A percentile compares a stretch with the other conserved stretches of the same genome.
Evolutionary conservation across 2,797 vertebrate species (phyloP).

Genomic region (Fistularia tabacaria): DNA sequence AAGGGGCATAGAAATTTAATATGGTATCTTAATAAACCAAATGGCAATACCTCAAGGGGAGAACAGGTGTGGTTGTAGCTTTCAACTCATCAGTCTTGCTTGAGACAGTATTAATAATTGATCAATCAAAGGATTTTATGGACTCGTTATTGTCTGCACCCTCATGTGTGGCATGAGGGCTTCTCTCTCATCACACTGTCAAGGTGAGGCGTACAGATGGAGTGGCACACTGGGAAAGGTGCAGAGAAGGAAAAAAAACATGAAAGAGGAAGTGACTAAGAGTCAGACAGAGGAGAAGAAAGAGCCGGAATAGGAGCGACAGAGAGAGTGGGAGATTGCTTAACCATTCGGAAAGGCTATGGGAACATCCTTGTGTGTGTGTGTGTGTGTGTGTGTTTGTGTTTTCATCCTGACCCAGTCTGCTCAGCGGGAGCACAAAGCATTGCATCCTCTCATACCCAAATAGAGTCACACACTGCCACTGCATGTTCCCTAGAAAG

Average conservation of each 20-base stretch:
- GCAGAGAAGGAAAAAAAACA: constrained; percentile 8
- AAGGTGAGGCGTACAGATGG: too few relatives aligned
- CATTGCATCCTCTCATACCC: constrained; percentile 46
- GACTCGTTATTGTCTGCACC: too few relatives aligned
- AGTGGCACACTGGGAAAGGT: background rate
- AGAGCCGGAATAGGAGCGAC: constrained; percentile 41
- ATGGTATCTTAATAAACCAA: too few relatives aligned
- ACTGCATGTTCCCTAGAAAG: background rate
- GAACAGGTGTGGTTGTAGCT: background rate
- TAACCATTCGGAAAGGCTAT: constrained; percentile 80
- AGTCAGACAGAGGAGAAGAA: constrained; percentile 20
- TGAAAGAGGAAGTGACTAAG: constrained; percentile 29
- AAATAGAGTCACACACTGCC: background rate
- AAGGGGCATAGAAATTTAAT: too few relatives aligned
- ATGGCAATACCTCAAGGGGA: background rate
- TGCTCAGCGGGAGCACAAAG: constrained; percentile 46
- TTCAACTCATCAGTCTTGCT: background rate
- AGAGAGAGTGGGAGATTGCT: constrained; percentile 63
- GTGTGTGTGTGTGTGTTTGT: constrained; percentile 6
- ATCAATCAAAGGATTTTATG: too few relatives aligned
- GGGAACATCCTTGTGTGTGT: constrained; percentile 65
- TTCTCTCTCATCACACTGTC: too few relatives aligned
- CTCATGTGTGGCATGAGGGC: too few relatives aligned
- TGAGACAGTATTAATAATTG: too few relatives aligned
- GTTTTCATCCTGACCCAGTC: constrained; percentile 43